A percentile compares a stretch with the other conserved stretches of the same genome.
phyloP scores from a whole-genome alignment of 2,888 invertebrate species.

The Zygaena filipendulae region DNA sequence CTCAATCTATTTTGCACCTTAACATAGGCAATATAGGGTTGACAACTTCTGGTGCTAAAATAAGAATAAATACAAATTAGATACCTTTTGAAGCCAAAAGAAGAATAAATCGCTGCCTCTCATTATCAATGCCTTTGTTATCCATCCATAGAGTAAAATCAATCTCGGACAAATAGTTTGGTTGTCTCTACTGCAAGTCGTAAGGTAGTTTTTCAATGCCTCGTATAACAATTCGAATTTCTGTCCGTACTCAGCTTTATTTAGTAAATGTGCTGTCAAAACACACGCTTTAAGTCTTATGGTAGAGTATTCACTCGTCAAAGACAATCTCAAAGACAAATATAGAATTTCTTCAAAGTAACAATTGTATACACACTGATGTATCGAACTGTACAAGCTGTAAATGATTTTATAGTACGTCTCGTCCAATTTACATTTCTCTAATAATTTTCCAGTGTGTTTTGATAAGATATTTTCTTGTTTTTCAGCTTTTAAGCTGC shows the following conservation, averaged over 20 bases:
- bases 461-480: slow-evolving; percentile 32
- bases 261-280: slow-evolving; percentile 67
- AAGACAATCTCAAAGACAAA: slow-evolving; percentile 36
- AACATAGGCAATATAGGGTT: no score
- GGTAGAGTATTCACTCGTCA: slow-evolving; percentile 32
- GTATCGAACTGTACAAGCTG: slow-evolving; percentile 60
- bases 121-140: slow-evolving; percentile 46
- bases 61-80: no score
- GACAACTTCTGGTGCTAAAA: no score
- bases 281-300: slow-evolving; percentile 51
- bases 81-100: slow-evolving; percentile 56
- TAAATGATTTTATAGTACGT: slow-evolving; percentile 50
- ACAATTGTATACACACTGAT: slow-evolving; percentile 36
- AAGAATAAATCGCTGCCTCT: slow-evolving; percentile 42
- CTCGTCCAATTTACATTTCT: slow-evolving; percentile 31
- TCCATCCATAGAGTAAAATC: slow-evolving; percentile 48
- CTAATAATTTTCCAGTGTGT: slow-evolving; percentile 32
- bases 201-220: slow-evolving; percentile 30
- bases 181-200: slow-evolving; percentile 25
- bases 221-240: slow-evolving; percentile 48
- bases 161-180: slow-evolving; percentile 29
- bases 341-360: slow-evolving; percentile 38
- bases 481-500: slow-evolving; percentile 36
- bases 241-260: slow-evolving; percentile 59
- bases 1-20: no score